Percentiles rank a stretch among this genome's conserved stretches.
Conservation (phyloP, 2,888 invertebrate genomes). For the Diploptera punctata region DNA sequence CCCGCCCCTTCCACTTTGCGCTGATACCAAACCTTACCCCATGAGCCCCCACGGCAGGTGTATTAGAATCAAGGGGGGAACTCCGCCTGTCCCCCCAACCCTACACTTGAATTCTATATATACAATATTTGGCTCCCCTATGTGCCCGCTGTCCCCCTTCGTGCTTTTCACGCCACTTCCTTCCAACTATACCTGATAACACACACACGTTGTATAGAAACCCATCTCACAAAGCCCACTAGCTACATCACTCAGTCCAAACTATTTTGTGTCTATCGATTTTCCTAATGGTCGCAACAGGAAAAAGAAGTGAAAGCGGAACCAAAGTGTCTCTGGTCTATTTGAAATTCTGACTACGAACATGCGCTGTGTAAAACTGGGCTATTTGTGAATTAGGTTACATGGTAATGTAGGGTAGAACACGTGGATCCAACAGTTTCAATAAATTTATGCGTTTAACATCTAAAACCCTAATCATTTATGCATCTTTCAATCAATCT, state of each 20-base stretch:
- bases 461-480: too few species aligned
- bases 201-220: slow-evolving; percentile 8
- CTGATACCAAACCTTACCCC: slow-evolving; percentile 21
- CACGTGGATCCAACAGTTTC: too few species aligned
- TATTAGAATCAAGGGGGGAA: slow-evolving; percentile 27
- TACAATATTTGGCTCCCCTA: slow-evolving; percentile 26
- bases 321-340: too few species aligned
- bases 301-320: too few species aligned
- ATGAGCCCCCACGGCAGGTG: slow-evolving; percentile 32
- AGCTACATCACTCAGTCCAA: not conserved
- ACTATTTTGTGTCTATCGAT: not conserved
- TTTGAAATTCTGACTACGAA: too few species aligned
- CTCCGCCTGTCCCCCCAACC: not conserved
- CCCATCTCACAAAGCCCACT: not conserved
- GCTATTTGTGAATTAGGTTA: too few species aligned
- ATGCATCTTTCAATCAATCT: too few species aligned
- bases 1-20: slow-evolving; percentile 1
- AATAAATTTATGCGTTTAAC: too few species aligned
- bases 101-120: slow-evolving; percentile 19
- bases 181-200: slow-evolving; percentile 11
- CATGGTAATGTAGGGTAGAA: too few species aligned
- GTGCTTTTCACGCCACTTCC: slow-evolving; percentile 29
- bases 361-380: too few species aligned
- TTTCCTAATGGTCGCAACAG: not conserved
- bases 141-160: not conserved